phyloP scores from a whole-genome alignment of 1,140 invertebrate species.

The Polypedilum pembai region DNA sequence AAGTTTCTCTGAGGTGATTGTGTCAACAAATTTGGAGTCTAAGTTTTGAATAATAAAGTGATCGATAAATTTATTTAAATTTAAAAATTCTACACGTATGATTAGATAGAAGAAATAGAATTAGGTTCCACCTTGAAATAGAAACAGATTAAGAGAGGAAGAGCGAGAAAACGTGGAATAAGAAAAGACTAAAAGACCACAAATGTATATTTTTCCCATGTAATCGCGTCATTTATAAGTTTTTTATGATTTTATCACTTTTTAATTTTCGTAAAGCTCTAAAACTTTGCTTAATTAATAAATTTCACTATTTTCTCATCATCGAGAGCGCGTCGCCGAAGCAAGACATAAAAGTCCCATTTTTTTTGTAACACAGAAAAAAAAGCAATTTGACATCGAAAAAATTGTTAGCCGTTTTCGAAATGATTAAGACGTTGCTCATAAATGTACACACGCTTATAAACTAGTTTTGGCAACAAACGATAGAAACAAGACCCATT shows the following conservation, averaged over 20 bases:
- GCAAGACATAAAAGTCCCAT: background rate
- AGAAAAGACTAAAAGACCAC: too few species aligned
- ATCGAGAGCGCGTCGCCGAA: background rate
- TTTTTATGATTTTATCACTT: slow-evolving; percentile 27
- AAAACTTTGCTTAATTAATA: slow-evolving; percentile 26
- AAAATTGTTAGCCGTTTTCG: background rate
- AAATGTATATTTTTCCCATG: background rate
- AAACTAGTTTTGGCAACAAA: background rate
- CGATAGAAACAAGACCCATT: too few species aligned
- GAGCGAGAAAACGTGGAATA: too few species aligned
- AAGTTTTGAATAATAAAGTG: too few species aligned
- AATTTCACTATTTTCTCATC: slow-evolving; percentile 18
- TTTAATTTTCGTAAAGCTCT: slow-evolving; percentile 22
- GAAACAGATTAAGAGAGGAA: too few species aligned
- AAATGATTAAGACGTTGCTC: slow-evolving; percentile 17
- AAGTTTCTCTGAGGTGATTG: too few species aligned
- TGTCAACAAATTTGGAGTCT: too few species aligned
- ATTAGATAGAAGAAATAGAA: too few species aligned
- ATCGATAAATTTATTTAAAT: too few species aligned
- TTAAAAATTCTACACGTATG: too few species aligned
- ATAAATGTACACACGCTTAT: slow-evolving; percentile 4
- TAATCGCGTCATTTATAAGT: slow-evolving; percentile 18
- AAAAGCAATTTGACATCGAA: background rate
- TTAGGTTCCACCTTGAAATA: too few species aligned
- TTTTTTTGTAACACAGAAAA: background rate